A percentile compares a stretch with the other conserved stretches of the same genome.
These are phyloP conservation scores for Heterodera carotae DNA, from an alignment of 1,140 invertebrate species.

Conservation along the genomic window DNA sequence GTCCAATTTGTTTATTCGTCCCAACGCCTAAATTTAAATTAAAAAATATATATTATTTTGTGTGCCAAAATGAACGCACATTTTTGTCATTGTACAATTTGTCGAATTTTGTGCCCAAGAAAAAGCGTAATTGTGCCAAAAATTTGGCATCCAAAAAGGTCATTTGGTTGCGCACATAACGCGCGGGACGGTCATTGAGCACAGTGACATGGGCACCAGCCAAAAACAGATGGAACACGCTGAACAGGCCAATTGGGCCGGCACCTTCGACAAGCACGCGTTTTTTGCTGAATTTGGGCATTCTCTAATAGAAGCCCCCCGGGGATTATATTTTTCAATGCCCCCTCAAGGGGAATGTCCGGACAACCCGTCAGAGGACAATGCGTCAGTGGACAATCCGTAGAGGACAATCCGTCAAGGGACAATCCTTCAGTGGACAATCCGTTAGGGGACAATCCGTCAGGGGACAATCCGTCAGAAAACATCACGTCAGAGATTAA, in stretches of 20 bases:
- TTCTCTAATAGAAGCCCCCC: too few relatives aligned
- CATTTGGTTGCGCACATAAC: constrained; percentile 22
- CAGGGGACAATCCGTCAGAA: too few relatives aligned
- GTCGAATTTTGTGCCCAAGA: constrained; percentile 27
- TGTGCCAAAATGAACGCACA: not conserved
- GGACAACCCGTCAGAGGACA: too few relatives aligned
- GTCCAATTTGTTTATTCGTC: not conserved
- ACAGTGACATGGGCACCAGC: constrained; percentile 16
- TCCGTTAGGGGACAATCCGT: too few relatives aligned
- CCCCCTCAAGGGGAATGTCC: too few relatives aligned
- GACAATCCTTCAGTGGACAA: too few relatives aligned
- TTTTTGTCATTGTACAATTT: not conserved
- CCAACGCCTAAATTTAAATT: not conserved
- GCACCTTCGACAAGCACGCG: not conserved
- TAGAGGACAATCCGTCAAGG: too few relatives aligned
- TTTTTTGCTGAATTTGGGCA: not conserved
- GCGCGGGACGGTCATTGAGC: constrained; percentile 28
- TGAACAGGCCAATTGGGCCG: constrained; percentile 17
- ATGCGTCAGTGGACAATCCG: too few relatives aligned
- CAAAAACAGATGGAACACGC: not conserved
- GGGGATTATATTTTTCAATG: too few relatives aligned
- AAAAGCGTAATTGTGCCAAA: constrained; percentile 20
- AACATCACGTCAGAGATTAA: too few relatives aligned
- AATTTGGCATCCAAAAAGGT: constrained; percentile 18
- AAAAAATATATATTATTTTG: not conserved